Conservation (phyloP, 2,113 vertebrate genomes). For the Machaerirhynchus nigripectus region DNA sequence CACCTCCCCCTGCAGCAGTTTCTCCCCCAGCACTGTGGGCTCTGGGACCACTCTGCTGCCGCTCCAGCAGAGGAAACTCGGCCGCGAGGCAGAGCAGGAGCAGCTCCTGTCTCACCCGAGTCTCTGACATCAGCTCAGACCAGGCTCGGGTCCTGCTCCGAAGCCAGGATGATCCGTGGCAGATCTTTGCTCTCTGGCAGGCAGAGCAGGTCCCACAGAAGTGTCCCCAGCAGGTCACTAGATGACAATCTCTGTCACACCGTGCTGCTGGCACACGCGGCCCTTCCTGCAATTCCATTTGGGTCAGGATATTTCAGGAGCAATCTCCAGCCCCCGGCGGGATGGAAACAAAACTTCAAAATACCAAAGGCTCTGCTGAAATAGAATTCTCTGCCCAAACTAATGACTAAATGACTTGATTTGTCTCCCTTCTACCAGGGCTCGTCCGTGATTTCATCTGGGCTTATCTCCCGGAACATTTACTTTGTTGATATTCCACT, state of each 20-base stretch:
- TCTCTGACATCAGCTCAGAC: fast-evolving
- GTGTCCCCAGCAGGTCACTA: neutral
- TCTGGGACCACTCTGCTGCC: neutral
- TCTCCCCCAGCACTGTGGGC: neutral
- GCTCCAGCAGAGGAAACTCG: fast-evolving
- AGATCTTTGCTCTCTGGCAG: neutral
- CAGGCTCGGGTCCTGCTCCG: neutral
- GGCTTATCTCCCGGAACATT: neutral
- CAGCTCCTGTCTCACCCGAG: neutral
- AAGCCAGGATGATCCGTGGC: fast-evolving
- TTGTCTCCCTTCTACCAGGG: neutral
- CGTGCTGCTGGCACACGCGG: neutral
- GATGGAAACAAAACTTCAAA: neutral
- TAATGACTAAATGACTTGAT: neutral
- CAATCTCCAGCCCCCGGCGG: neutral
- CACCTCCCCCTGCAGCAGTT: neutral
- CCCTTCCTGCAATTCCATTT: neutral
- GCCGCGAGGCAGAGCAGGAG: neutral
- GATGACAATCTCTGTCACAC: fast-evolving
- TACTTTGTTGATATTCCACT: neutral
- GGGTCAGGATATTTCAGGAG: neutral
- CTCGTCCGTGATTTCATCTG: neutral
- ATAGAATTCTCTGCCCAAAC: neutral
- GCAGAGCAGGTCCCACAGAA: fast-evolving
- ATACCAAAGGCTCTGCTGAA: neutral